A percentile compares a stretch with the other conserved stretches of the same genome.
phyloP scores from a whole-genome alignment of 2,797 vertebrate species.

The Anniella stebbinsi region DNA sequence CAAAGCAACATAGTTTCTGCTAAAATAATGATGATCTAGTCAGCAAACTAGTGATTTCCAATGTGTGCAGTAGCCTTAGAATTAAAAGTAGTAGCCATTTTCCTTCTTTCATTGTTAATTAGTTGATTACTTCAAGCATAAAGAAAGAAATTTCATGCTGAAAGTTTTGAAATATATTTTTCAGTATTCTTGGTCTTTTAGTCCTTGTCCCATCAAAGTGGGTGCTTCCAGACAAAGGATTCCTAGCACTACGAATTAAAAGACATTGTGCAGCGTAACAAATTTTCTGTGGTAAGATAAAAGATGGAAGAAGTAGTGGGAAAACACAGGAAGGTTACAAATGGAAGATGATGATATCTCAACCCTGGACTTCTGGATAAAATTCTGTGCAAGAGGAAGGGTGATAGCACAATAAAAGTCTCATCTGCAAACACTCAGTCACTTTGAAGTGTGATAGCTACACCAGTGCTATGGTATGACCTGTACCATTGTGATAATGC shows the following conservation, averaged over 20 bases:
- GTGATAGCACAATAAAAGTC: background rate
- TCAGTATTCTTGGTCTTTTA: background rate
- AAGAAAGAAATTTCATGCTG: background rate
- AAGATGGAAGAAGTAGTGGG: background rate
- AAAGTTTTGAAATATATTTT: background rate
- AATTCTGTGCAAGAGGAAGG: background rate
- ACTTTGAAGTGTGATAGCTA: background rate
- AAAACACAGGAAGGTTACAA: background rate
- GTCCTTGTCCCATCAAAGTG: background rate
- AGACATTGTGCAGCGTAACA: background rate
- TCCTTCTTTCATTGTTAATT: background rate
- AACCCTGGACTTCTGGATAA: background rate
- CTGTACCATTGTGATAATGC: background rate
- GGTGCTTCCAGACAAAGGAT: background rate
- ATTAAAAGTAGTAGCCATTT: background rate
- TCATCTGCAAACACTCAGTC: background rate
- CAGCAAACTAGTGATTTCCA: background rate
- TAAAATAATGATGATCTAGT: background rate
- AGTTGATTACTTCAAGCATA: background rate
- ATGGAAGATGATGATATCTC: background rate
- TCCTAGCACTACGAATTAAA: background rate
- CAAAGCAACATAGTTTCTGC: background rate
- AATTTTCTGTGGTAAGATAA: background rate
- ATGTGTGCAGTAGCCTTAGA: background rate
- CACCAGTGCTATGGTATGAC: background rate